A percentile compares a stretch with the other conserved stretches of the same genome.
Evolutionary conservation across 2,797 vertebrate species (phyloP).

Genomic region (Mionectes olivaceus): DNA sequence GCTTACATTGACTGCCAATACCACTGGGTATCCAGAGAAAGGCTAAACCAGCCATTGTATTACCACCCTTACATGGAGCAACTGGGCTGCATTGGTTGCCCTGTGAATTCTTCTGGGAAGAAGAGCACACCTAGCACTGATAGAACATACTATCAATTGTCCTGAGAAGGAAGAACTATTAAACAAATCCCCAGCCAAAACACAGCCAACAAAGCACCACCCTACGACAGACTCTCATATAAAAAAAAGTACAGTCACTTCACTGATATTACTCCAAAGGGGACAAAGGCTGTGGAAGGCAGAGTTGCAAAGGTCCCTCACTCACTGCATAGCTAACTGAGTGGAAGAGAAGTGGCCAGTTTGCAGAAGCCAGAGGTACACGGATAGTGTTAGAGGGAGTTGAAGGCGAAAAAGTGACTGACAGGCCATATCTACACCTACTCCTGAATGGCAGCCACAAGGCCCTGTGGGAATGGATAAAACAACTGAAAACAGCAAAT

Average conservation of each 20-base stretch:
- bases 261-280: neutral
- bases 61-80: neutral
- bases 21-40: neutral
- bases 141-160: neutral
- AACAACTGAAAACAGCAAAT: neutral
- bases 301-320: neutral
- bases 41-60: neutral
- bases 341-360: neutral
- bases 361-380: neutral
- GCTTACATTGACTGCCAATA: accelerated
- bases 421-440: neutral
- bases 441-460: neutral
- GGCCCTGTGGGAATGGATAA: neutral
- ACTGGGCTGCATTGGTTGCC: neutral
- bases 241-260: neutral
- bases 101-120: neutral
- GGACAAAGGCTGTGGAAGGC: neutral
- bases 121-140: neutral
- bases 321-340: neutral
- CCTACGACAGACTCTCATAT: neutral
- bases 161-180: neutral
- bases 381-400: neutral
- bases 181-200: neutral
- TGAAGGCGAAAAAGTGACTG: neutral
- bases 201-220: neutral